Evolutionary conservation across 2,113 vertebrate species (phyloP), one percentile per base, ranked within the genome.

Genomic region (Chiloscyllium plagiosum): DNA sequence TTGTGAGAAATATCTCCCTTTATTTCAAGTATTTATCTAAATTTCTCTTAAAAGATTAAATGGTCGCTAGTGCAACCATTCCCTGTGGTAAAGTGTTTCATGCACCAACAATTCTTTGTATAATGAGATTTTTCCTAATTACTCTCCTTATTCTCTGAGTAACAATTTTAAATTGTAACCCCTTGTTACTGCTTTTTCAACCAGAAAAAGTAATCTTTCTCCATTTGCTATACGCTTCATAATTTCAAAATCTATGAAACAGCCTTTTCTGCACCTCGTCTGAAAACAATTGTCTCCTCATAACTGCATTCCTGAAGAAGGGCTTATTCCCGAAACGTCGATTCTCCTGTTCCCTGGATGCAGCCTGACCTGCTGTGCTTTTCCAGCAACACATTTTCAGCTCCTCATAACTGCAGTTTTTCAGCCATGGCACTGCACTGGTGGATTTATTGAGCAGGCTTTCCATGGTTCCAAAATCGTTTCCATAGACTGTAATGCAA

Each of bases 111-210:
- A 61, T 52, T 90, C 52, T 61, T 29, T 13, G 1, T 61, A 17
- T 90, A 61, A 90, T 90, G 87, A 61, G 10, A 65, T 90, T 61
- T 90, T 56, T 61, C 87, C 87, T 90, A 90, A 90, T 90, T 90
- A 52, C 52, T 61, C 52, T 90, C 29, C 87, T 65, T 90, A 15
- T 26, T 90, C 10, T 52, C 52, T 90, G 29, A n/a, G 87, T 90
- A 65, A 89, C 50, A 90, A 33, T 33, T 90, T 90, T 90, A 65
- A 90, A 12, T 52, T 90, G 29, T 61, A 61, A 61, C 24, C 26
- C 29, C 52, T 65, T 90, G 26, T 90, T 52, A 90, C 29, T 90
- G 87, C 61, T 52, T 90, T 33, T 52, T 61, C 52, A 90, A 90
- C 87, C 52, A 61, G 52, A 90, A 56, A 56, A 90, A 61, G 29